A percentile compares a stretch with the other conserved stretches of the same genome.
Evolutionary conservation across 2,888 invertebrate genomes (phyloP).

Genomic region (Caenorhabditis sp.): DNA sequence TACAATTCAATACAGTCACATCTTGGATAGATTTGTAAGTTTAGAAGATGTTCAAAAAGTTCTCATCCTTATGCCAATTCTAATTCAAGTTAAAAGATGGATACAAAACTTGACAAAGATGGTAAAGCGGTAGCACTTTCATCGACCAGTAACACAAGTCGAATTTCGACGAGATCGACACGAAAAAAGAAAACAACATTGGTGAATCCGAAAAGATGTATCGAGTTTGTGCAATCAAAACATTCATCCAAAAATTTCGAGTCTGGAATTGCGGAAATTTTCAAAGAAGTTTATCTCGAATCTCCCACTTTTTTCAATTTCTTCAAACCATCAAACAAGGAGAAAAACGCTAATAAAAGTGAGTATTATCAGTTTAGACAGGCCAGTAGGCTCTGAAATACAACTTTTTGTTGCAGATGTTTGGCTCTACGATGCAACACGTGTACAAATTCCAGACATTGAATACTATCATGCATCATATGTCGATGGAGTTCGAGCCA

Average conservation of each 20-base stretch:
- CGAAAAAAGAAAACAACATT: conserved; percentile 37
- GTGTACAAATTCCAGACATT: conserved; percentile 24
- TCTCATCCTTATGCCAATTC: neutral
- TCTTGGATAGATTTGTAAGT: neutral
- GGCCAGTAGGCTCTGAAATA: neutral
- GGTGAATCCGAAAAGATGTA: conserved; percentile 35
- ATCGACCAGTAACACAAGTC: conserved; percentile 7
- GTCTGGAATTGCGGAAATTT: conserved; percentile 19
- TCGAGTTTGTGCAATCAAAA: conserved; percentile 16
- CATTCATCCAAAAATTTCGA: conserved; percentile 20
- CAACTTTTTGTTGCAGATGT: neutral
- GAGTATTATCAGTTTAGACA: neutral
- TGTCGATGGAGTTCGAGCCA: conserved; percentile 21
- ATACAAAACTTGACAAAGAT: conserved; percentile 1
- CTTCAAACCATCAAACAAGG: conserved; percentile 32
- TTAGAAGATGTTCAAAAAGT: neutral
- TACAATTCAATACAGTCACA: neutral
- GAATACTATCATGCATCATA: conserved; percentile 36
- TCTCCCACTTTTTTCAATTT: conserved; percentile 22
- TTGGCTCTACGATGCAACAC: conserved; percentile 31
- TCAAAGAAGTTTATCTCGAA: conserved; percentile 25
- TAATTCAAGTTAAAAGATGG: neutral
- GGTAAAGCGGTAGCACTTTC: neutral
- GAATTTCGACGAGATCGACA: conserved; percentile 29
- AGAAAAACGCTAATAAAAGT: conserved; percentile 36